Evolutionary conservation across 2,888 invertebrate species (phyloP).

Genomic region (Sabatieria punctata): DNA sequence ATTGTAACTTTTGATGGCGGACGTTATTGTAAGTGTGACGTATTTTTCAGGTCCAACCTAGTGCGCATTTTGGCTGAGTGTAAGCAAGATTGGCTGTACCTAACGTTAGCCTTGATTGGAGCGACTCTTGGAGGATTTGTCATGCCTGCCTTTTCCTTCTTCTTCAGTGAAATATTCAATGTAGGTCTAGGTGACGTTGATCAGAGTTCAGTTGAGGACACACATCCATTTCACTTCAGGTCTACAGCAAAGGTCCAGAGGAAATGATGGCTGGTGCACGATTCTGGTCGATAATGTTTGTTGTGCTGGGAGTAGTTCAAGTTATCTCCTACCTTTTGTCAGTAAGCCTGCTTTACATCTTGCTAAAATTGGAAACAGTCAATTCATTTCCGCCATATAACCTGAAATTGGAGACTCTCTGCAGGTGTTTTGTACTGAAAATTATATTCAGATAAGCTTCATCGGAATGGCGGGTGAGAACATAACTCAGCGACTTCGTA

Average conservation of each 20-base stretch:
- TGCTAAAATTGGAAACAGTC: too few species aligned
- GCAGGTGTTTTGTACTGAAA: too few species aligned
- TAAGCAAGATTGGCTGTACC: slow-evolving; percentile 29
- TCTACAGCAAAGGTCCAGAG: slow-evolving; percentile 31
- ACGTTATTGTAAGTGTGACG: too few species aligned
- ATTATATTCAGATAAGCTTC: slow-evolving; percentile 19
- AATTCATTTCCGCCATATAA: too few species aligned
- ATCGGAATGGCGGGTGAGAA: slow-evolving; percentile 32
- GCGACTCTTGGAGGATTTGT: slow-evolving; percentile 30
- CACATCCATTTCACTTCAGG: too few species aligned
- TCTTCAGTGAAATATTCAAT: slow-evolving; percentile 24
- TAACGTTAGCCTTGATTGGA: slow-evolving; percentile 29
- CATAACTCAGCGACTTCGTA: slow-evolving; percentile 32
- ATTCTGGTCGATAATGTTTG: slow-evolving; percentile 37
- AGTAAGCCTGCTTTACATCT: too few species aligned
- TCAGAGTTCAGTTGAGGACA: too few species aligned
- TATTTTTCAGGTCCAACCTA: slow-evolving; percentile 12
- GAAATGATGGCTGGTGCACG: slow-evolving; percentile 25
- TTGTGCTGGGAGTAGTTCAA: slow-evolving; percentile 32
- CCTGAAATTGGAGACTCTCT: too few species aligned
- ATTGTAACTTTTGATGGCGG: too few species aligned
- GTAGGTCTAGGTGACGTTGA: slow-evolving; percentile 7
- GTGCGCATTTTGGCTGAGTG: slow-evolving; percentile 27
- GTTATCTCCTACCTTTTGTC: slow-evolving; percentile 30
- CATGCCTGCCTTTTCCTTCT: slow-evolving; percentile 35